Percentiles rank a stretch among this genome's conserved stretches.
Conservation (phyloP, 1,140 invertebrate genomes). For the Platyscapa corneri region DNA sequence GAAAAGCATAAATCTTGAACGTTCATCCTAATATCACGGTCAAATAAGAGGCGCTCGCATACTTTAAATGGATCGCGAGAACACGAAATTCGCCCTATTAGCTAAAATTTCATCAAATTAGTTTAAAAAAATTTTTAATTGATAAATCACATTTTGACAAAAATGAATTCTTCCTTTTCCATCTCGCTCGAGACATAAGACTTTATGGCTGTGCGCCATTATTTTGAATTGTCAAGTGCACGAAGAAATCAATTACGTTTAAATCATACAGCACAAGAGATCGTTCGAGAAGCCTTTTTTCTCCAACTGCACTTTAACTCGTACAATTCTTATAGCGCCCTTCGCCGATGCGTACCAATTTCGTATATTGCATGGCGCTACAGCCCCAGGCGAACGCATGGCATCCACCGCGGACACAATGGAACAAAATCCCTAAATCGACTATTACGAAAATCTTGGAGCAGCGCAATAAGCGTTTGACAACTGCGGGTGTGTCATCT, state of each 20-base stretch:
- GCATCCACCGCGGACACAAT: neutral
- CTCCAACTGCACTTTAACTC: neutral
- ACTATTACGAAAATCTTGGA: neutral
- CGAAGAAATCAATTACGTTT: neutral
- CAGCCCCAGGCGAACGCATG: too few species aligned
- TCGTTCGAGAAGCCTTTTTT: conserved; percentile 34
- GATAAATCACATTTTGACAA: conserved; percentile 51
- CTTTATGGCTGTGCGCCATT: neutral
- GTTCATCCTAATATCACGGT: conserved; percentile 49
- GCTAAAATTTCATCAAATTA: conserved; percentile 50
- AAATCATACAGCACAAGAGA: conserved; percentile 40
- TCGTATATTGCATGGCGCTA: neutral
- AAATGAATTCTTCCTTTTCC: conserved; percentile 14
- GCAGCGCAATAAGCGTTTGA: too few species aligned
- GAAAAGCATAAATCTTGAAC: conserved; percentile 28
- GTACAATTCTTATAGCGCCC: neutral
- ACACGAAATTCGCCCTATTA: conserved; percentile 46
- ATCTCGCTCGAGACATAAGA: conserved; percentile 6
- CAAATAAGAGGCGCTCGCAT: conserved; percentile 30
- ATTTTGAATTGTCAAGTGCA: neutral
- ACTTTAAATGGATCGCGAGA: conserved; percentile 29
- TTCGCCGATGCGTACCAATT: neutral
- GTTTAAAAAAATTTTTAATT: conserved; percentile 41
- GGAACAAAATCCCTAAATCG: neutral
- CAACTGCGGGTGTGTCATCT: too few species aligned